Conservation (phyloP, 2,113 vertebrate genomes). For the Strigops habroptila region DNA sequence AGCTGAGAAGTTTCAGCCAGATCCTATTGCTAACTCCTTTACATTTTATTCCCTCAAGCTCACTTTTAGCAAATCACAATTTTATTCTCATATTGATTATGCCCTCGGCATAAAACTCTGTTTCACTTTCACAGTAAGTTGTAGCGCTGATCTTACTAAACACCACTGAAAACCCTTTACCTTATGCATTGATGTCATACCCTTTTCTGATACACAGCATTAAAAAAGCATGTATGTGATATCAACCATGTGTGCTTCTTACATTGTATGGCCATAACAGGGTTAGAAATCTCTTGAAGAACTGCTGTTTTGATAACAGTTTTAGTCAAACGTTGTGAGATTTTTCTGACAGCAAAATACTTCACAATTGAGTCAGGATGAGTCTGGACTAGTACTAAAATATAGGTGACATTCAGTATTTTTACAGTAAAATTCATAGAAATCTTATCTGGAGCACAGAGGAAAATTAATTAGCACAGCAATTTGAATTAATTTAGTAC, state of each 20-base stretch:
- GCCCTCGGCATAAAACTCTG: not conserved
- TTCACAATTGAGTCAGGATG: not conserved
- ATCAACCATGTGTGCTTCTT: not conserved
- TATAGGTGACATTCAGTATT: not conserved
- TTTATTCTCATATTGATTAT: not conserved
- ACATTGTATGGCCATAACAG: not conserved
- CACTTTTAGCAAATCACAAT: not conserved
- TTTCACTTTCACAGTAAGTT: not conserved
- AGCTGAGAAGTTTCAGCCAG: not conserved
- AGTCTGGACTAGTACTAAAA: not conserved
- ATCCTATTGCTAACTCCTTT: not conserved
- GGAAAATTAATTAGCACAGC: not conserved
- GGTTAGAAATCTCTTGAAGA: not conserved
- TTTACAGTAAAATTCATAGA: not conserved
- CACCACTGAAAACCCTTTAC: not conserved
- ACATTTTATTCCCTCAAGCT: not conserved
- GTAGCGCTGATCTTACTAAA: not conserved
- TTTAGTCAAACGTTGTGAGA: not conserved
- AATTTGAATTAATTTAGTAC: not conserved
- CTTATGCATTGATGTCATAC: not conserved
- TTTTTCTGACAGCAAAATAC: not conserved
- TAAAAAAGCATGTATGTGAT: not conserved
- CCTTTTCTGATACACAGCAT: not conserved
- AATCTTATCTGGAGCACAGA: not conserved
- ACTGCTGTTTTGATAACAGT: not conserved